Conservation (phyloP, 2,113 vertebrate species). For the Kryptolebias marmoratus region DNA sequence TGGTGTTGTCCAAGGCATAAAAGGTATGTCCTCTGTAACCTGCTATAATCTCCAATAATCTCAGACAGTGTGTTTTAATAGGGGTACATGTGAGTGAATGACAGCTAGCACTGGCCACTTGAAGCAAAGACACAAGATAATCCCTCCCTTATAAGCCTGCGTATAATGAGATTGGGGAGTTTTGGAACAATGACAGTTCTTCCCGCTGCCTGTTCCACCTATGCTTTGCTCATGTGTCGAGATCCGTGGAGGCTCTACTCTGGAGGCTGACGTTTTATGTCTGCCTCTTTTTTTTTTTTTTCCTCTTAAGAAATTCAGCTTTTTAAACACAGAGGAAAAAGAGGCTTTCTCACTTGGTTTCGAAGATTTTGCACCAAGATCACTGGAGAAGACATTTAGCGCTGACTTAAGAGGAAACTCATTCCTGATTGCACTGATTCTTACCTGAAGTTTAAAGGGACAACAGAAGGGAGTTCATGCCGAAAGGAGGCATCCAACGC, state of each 20-base stretch:
- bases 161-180: slow-evolving; percentile 72
- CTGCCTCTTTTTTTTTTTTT: slow-evolving; percentile 20
- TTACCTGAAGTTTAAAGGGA: slow-evolving; percentile 28
- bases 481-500: slow-evolving; percentile 1
- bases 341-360: neutral
- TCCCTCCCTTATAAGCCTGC: slow-evolving; percentile 58
- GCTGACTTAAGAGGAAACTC: slow-evolving; percentile 19
- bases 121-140: slow-evolving; percentile 51
- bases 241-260: slow-evolving; percentile 49
- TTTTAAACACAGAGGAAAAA: slow-evolving; percentile 4
- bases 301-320: slow-evolving; percentile 12
- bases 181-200: slow-evolving; percentile 58
- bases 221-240: slow-evolving; percentile 54
- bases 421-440: slow-evolving; percentile 14
- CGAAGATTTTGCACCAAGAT: slow-evolving; percentile 20
- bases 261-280: slow-evolving; percentile 40
- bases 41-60: slow-evolving; percentile 7
- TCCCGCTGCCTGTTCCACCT: slow-evolving; percentile 42
- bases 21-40: slow-evolving; percentile 1
- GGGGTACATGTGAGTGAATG: slow-evolving; percentile 41
- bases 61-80: slow-evolving; percentile 26
- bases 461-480: slow-evolving; percentile 7
- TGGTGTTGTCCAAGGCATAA: neutral
- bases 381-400: slow-evolving; percentile 16
- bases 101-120: slow-evolving; percentile 49